Evolutionary conservation across 2,888 invertebrate species (phyloP).

Genomic region (Lasioglossum calceatum): DNA sequence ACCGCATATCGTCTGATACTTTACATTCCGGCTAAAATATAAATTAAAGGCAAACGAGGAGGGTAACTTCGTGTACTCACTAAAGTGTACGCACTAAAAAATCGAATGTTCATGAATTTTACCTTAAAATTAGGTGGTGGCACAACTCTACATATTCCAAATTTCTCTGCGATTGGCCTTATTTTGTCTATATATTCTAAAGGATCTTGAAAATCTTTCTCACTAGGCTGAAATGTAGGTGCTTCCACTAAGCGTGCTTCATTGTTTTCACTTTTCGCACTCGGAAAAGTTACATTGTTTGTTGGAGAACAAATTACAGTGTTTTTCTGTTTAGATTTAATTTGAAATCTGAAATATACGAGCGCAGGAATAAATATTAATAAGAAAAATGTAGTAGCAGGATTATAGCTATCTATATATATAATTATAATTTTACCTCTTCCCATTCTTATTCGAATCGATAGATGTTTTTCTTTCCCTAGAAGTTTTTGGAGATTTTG

Average conservation of each 20-base stretch:
- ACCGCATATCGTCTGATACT: constrained; percentile 93
- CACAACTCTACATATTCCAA: constrained; percentile 94
- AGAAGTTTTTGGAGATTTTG: constrained; percentile 72
- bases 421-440: constrained; percentile 64
- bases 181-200: constrained; percentile 93
- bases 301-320: constrained; percentile 70
- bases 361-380: neutral
- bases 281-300: constrained; percentile 78
- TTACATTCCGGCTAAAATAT: constrained; percentile 90
- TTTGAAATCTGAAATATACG: constrained; percentile 67
- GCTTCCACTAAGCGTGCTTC: constrained; percentile 89
- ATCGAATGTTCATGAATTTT: constrained; percentile 31
- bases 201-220: constrained; percentile 94
- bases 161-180: constrained; percentile 90
- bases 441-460: constrained; percentile 74
- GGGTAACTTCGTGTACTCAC: neutral
- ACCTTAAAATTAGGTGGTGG: constrained; percentile 91
- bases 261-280: constrained; percentile 68
- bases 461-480: constrained; percentile 76
- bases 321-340: constrained; percentile 74
- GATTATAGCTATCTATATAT: neutral
- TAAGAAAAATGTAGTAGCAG: neutral
- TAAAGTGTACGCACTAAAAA: neutral
- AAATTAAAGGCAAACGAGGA: constrained; percentile 28
- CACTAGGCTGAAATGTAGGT: constrained; percentile 92